A percentile compares a stretch with the other conserved stretches of the same genome.
Evolutionary conservation across 2,888 invertebrate genomes (phyloP).

Genomic region (Amiota mariae): DNA sequence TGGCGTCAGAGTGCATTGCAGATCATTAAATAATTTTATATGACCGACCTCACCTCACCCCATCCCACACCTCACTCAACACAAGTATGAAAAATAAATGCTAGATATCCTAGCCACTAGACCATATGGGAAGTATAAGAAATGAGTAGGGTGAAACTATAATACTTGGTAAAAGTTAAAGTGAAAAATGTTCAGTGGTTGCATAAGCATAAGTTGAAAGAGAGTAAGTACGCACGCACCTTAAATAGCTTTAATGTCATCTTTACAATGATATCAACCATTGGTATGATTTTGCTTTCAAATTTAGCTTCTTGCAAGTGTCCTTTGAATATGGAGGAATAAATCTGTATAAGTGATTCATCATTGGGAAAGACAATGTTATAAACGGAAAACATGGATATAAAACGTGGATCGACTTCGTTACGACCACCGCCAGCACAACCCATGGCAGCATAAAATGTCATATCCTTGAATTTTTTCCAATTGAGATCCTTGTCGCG

Average conservation of each 20-base stretch:
- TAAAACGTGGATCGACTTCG: slow-evolving; percentile 91
- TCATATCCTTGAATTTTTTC: slow-evolving; percentile 87
- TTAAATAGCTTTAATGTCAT: slow-evolving; percentile 89
- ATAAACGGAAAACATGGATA: slow-evolving; percentile 91
- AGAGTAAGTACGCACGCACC: slow-evolving; percentile 71
- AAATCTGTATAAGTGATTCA: slow-evolving; percentile 85
- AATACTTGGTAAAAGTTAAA: slow-evolving; percentile 58
- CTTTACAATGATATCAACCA: slow-evolving; percentile 80
- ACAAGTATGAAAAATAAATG: too few relatives aligned
- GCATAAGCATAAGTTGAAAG: slow-evolving; percentile 70
- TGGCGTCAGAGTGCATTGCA: slow-evolving; percentile 56
- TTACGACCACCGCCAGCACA: slow-evolving; percentile 92
- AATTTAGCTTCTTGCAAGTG: slow-evolving; percentile 80
- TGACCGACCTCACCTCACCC: too few relatives aligned
- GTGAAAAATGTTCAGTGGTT: slow-evolving; percentile 73
- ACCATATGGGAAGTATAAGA: slow-evolving; percentile 70
- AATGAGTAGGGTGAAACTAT: slow-evolving; percentile 45
- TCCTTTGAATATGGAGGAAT: slow-evolving; percentile 85
- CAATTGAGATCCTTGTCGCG: slow-evolving; percentile 91
- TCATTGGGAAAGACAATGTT: slow-evolving; percentile 90
- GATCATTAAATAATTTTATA: slow-evolving; percentile 70
- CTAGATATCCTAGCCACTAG: slow-evolving; percentile 75
- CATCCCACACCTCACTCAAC: too few relatives aligned
- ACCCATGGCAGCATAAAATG: slow-evolving; percentile 88
- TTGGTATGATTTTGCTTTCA: slow-evolving; percentile 78